Conservation (phyloP, 2,888 invertebrate species). For the Limnephilus lunatus region DNA sequence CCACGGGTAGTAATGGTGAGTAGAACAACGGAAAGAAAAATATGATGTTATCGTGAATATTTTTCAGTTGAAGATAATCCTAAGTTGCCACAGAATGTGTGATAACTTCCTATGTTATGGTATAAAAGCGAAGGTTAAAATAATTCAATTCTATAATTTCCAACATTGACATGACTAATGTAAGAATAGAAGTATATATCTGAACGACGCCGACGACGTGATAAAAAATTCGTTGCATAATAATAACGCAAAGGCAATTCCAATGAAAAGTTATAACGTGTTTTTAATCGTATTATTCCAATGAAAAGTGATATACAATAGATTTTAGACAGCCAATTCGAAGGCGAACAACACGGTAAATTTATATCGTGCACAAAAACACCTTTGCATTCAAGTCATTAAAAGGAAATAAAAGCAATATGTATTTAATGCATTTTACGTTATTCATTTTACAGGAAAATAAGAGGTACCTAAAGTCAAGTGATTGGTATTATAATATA, state of each 20-base stretch:
- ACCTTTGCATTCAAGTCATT: neutral
- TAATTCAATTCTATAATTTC: neutral
- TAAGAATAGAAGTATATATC: neutral
- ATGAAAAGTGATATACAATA: constrained; percentile 2
- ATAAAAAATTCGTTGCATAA: neutral
- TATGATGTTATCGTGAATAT: too few species aligned
- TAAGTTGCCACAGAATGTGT: too few species aligned
- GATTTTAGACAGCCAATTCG: constrained; percentile 2
- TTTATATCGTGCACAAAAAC: neutral
- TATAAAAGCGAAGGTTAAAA: neutral
- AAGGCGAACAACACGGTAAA: neutral
- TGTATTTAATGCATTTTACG: neutral
- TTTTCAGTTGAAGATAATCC: too few species aligned
- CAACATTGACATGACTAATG: neutral
- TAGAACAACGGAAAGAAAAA: too few species aligned
- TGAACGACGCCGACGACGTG: neutral
- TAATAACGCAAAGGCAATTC: neutral
- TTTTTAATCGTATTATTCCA: neutral
- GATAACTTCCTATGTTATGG: too few species aligned
- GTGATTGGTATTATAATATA: neutral
- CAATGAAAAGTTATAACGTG: neutral
- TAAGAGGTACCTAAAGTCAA: neutral
- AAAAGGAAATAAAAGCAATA: neutral
- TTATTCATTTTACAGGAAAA: neutral
- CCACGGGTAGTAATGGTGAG: too few species aligned